Evolutionary conservation across 2,888 invertebrate species (phyloP), one percentile per base, ranked within the genome.

Genomic region (Hirtodrosophila alboralis): DNA sequence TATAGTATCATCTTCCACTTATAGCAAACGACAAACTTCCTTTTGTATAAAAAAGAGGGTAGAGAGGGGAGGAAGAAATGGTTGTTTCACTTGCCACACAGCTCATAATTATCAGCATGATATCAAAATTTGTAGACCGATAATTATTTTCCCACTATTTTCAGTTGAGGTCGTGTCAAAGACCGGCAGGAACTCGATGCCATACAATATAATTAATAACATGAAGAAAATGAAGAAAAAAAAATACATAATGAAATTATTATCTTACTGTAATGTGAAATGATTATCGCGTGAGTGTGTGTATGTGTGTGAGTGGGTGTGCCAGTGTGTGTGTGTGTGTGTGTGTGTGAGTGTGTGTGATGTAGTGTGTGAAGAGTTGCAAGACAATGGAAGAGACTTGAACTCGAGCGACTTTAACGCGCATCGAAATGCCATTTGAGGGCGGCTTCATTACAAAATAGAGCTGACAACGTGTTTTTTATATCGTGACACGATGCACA

Each of bases 191-290:
- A 70, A 73, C 65, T 74, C 56, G 54, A 65, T 73, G 73, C 43
- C 70, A 66, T 33, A 74, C 73, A 69, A 68, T 65, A 79, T 83
- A 84, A 83, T 84, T 83, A 83, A 84, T 85, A 83, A 85, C 85
- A 84, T 71, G 81, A 78, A n/a, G n/a, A n/a, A n/a, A n/a, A n/a
- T n/a, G n/a, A n/a, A n/a, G n/a, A n/a, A n/a, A n/a, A n/a, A n/a
- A 84, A 84, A 81, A 84, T 76, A 84, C 76, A 85, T 79, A 85
- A 83, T 83, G 77, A 85, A 79, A 77, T 77, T 75, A 85, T 83
- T 85, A 85, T 83, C 84, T 73, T 74, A 54, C 78, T 64, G 86
- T 80, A 85, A 83, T 80, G 78, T 76, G 76, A 72, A 81, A 75
- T 84, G 78, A 81, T 81, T 81, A 81, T 70, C 84, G 67, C 44